phyloP scores from a whole-genome alignment of 2,797 vertebrate genomes.

The Cyprinodon diabolis region DNA sequence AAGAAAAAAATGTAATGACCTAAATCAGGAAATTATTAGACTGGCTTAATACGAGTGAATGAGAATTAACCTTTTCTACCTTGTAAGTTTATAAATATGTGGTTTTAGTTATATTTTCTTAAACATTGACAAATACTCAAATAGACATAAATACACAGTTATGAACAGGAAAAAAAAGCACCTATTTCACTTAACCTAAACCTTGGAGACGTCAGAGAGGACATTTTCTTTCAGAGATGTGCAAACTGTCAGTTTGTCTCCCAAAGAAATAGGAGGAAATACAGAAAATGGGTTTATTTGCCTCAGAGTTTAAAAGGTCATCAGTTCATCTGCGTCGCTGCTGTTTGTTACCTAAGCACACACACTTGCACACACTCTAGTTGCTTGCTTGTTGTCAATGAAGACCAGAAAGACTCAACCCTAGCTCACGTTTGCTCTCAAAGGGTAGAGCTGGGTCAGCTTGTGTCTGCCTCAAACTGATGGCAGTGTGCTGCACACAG shows the following conservation, averaged over 20 bases:
- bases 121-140: not conserved
- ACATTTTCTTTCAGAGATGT: not conserved
- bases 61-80: not conserved
- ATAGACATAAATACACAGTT: not conserved
- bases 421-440: constrained; percentile 40
- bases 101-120: not conserved
- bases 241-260: not conserved
- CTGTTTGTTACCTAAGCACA: constrained; percentile 13
- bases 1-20: not conserved
- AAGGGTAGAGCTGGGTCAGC: constrained; percentile 58
- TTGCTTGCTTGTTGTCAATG: constrained; percentile 29
- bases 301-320: constrained; percentile 27
- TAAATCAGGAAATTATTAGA: not conserved
- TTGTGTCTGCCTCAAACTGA: constrained; percentile 41
- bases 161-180: not conserved
- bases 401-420: constrained; percentile 44
- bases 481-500: constrained; percentile 59
- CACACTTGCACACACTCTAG: not conserved
- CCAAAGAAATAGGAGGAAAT: not conserved
- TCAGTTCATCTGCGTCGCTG: constrained; percentile 30
- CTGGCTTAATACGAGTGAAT: not conserved
- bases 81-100: not conserved
- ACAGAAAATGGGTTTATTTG: constrained; percentile 16
- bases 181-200: not conserved
- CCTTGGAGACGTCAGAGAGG: not conserved